Base-by-base conservation (phyloP, 2,797 vertebrate species). In the Molossus alvarezi region DNA sequence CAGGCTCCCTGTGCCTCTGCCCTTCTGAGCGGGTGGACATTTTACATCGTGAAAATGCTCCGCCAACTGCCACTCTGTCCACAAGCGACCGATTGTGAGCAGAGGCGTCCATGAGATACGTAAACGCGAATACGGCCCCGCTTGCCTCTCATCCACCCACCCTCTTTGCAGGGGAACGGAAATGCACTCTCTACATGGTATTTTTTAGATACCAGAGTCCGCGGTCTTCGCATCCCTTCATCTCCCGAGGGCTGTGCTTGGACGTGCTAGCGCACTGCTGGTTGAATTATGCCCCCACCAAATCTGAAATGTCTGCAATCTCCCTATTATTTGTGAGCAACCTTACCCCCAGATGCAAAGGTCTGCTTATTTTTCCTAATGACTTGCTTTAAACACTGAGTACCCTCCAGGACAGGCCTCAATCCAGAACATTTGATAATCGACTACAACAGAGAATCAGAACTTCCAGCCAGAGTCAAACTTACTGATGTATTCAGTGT, bases 51-150 rank as follows among this genome's bases (percentile, higher is more conserved):
- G 96, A 98, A 97, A 97, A 93, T 3, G 17, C 87, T 75, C 93
- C 3, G 76, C 97, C 98, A 98, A 98, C 97, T 98, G 98, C 98
- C 97, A 95, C 12, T 0, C 25, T 3, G 6, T 91, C 95, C 87
- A 98, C 97, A 98, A 98, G 93, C 1, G 0, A 64, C 88, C 82
- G 98, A 98, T 97, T 98, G 98, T 98, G 97, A 98, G 96, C 97
- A 98, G 98, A 98, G 97, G 98, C 97, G 97, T 97, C 97, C 80
- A n/a, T 96, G 91, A 98, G 97, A 97, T 97, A 97, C 98, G 89
- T 69, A 94, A 84, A 94, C 91, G 90, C 14, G 5, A 6, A 97
- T 75, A 96, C 67, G 75, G 1, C 33, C 72, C 85, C 92, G 82
- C 80, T 96, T 94, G 67, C 95, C 71, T 80, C 77, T 1, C 0